A percentile compares a stretch with the other conserved stretches of the same genome.
These are phyloP conservation scores for Emydoidea blandingii DNA, from an alignment of 2,797 vertebrate genomes.

Conservation along the genomic window DNA sequence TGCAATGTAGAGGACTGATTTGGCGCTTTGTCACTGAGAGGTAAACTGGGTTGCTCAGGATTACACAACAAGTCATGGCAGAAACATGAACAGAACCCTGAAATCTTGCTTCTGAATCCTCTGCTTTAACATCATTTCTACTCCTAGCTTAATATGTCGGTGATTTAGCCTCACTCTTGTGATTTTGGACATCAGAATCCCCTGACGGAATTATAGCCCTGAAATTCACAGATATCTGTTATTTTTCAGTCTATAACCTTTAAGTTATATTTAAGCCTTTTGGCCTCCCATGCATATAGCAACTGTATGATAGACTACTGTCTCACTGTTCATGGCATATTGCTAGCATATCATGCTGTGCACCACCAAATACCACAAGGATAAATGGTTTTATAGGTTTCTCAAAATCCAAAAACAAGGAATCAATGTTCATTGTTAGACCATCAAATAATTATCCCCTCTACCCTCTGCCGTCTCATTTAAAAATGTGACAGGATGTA, in stretches of 20 bases:
- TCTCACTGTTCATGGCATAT: neutral
- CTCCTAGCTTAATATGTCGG: neutral
- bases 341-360: neutral
- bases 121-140: neutral
- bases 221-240: neutral
- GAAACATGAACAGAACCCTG: neutral
- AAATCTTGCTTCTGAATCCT: neutral
- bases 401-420: neutral
- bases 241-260: neutral
- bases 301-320: fast-evolving
- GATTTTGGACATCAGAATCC: neutral
- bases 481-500: neutral
- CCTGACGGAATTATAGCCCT: neutral
- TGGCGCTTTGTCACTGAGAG: neutral
- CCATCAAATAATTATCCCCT: neutral
- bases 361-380: neutral
- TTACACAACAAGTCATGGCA: neutral
- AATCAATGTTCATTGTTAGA: neutral
- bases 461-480: neutral
- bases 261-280: neutral
- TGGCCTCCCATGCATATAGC: neutral
- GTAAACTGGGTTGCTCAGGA: neutral
- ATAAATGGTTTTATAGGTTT: neutral
- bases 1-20: neutral
- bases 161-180: neutral